Base-by-base conservation (phyloP, 2,888 invertebrate genomes). In the Acrobasis repandana region DNA sequence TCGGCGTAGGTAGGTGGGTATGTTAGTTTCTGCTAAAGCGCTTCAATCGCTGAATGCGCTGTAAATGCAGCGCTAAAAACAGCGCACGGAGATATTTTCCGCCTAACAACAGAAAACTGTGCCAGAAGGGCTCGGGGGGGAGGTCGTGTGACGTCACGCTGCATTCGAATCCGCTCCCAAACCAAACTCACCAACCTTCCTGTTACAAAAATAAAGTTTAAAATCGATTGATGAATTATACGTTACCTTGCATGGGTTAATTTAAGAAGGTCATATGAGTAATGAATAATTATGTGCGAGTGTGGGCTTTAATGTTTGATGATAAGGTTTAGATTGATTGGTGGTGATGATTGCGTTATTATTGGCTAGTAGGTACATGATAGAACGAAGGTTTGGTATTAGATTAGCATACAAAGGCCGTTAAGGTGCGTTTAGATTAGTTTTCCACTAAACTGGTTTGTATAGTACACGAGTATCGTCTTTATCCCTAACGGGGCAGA, bases 121-220 rank as follows among this genome's bases (percentile, higher is more conserved):
- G 86, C 84, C 85, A 85, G 71, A 85, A 85, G 86, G 85, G 87
- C 76, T 74, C 75, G 81, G 82, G 80, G 10, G 69, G 67, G 79
- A 72, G 73, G 66, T 65, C 67, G 69, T 16, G 68, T 85, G 85
- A 86, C 86, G 85, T 85, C 85, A 83, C 68, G 71, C 62, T 87
- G 87, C 86, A 87, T 83, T 80, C 78, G 77, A 77, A 75, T 71
- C 63, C 64, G 62, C 63, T 64, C 64, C 62, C 62, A 70, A 68
- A 74, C 65, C 51, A 60, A 71, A n/a, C n/a, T n/a, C 73, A 77
- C 38, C 38, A 2, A 51, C 59, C 51, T 51, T 59, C 11, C 18
- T 1, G 8, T 10, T 5, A 15, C 33, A 43, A 15, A 15, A 43
- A 51, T 73, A 74, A 67, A 67, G 76, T 73, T 67, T 61, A 64